Base-by-base conservation (phyloP, 2,888 invertebrate species). In the Cantharis nigra region DNA sequence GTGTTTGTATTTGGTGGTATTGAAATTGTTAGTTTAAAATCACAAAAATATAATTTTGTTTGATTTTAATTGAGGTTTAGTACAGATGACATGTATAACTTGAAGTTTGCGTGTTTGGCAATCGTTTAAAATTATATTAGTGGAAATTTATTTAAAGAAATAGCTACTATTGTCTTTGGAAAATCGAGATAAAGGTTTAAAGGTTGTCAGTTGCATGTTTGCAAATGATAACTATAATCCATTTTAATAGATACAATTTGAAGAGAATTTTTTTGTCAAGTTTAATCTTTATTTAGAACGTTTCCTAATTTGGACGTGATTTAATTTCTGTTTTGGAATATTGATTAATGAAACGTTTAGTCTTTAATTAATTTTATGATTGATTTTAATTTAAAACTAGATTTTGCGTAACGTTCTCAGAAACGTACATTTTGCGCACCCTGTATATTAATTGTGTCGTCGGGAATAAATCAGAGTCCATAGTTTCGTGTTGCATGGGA, bases 111-210 rank as follows among this genome's bases (percentile, higher is more conserved):
- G 74, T 79, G 79, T 69, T 72, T 72, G 30, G 70, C 23, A 18
- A 70, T 77, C 77, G 71, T 77, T 79, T 76, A 72, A 76, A 79
- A 79, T 77, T 79, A 72, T 67, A 76, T 76, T 79, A 74, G 65
- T 74, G 67, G 74, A 74, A 74, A 77, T 69, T 74, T 74, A 74
- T 79, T 76, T 77, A 77, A 79, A 74, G 74, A 74, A 77, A 76
- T 76, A 74, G 73, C 78, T 70, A 73, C 70, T 69, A 78, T 75
- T 74, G 71, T 70, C 67, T 71, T 26, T 67, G 33, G 72, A 72
- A 67, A 67, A 67, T 67, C 65, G 65, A 67, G 65, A 67, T 67
- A 67, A 67, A 67, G 65, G n/a, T 67, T 67, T 67, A 67, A 76
- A 71, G 72, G 76, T 76, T 76, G 76, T 69, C 76, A 76, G 72